A percentile compares a stretch with the other conserved stretches of the same genome.
Evolutionary conservation across 2,113 vertebrate genomes (phyloP).

Genomic region (Nanorana parkeri): DNA sequence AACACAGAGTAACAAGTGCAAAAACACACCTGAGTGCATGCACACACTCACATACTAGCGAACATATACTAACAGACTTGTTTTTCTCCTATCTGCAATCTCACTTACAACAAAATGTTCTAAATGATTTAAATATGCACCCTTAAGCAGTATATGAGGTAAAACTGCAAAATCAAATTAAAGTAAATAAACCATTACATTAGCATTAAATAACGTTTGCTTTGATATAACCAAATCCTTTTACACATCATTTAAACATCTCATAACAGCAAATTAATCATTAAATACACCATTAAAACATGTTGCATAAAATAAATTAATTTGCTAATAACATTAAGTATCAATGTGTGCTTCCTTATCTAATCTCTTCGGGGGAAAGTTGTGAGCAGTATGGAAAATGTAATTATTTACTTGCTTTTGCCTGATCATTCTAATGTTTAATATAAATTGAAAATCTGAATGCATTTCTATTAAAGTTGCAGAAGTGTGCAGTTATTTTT

Average conservation of each 20-base stretch:
- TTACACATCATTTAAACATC: slow-evolving; percentile 53
- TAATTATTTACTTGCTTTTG: neutral
- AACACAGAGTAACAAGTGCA: too few relatives aligned
- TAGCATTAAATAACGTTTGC: slow-evolving; percentile 46
- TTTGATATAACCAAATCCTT: slow-evolving; percentile 41
- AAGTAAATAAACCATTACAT: slow-evolving; percentile 51
- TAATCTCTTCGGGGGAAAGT: neutral
- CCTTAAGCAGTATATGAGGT: neutral
- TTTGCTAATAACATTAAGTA: slow-evolving; percentile 10
- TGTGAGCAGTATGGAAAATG: neutral
- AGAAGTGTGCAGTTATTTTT: too few relatives aligned
- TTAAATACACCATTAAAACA: slow-evolving; percentile 36
- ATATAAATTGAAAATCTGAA: too few relatives aligned
- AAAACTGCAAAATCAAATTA: slow-evolving; percentile 40
- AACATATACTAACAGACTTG: too few relatives aligned
- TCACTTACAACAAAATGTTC: too few relatives aligned
- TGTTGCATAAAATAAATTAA: slow-evolving; percentile 9
- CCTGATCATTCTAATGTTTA: too few relatives aligned
- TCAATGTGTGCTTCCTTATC: neutral
- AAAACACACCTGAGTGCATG: too few relatives aligned
- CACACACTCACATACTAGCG: too few relatives aligned
- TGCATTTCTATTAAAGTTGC: too few relatives aligned
- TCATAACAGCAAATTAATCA: slow-evolving; percentile 41
- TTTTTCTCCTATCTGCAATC: too few relatives aligned
- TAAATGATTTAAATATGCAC: too few relatives aligned